Conservation (phyloP, 2,113 vertebrate species). For the Eolophus roseicapilla region DNA sequence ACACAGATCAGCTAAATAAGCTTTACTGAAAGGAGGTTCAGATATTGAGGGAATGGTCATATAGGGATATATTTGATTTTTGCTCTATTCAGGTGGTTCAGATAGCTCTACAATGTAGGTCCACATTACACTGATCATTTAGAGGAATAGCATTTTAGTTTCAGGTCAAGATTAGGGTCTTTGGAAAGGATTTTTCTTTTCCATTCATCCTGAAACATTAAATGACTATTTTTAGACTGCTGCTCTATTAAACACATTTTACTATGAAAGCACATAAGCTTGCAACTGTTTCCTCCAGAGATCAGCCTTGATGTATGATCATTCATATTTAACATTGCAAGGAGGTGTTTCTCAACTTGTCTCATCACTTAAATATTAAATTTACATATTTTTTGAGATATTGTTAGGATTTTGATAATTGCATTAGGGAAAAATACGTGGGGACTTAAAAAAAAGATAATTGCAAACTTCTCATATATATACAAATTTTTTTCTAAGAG, state of each 20-base stretch:
- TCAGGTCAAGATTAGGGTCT: neutral
- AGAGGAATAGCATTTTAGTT: neutral
- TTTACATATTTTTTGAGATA: neutral
- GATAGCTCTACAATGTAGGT: neutral
- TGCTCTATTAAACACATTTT: neutral
- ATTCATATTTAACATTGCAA: neutral
- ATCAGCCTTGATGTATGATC: neutral
- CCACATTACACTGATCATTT: neutral
- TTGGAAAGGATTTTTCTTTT: neutral
- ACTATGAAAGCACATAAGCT: neutral
- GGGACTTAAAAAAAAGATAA: neutral
- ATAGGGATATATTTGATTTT: neutral
- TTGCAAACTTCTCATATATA: neutral
- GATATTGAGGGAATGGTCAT: neutral
- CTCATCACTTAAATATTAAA: neutral
- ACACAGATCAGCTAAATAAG: neutral
- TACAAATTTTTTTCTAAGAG: neutral
- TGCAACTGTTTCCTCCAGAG: neutral
- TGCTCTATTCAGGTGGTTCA: rapidly evolving
- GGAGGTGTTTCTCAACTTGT: neutral
- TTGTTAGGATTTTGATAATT: neutral
- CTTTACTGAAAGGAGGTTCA: neutral
- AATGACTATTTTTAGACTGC: neutral
- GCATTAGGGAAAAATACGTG: neutral
- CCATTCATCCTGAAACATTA: neutral